Conservation (phyloP, 2,113 vertebrate species). For the Lepisosteus osseus region DNA sequence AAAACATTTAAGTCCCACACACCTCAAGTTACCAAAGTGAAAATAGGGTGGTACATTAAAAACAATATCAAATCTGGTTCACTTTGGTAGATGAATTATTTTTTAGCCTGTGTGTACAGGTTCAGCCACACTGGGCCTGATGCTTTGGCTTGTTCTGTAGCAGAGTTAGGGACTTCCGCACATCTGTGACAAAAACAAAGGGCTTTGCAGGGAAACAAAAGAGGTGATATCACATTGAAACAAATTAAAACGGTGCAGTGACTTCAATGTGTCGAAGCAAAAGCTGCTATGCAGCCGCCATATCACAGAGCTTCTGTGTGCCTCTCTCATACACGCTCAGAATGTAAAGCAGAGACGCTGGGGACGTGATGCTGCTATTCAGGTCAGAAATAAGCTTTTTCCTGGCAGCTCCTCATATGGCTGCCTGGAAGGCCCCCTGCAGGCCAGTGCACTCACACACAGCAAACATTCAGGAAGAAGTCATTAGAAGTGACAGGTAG, state of each 20-base stretch:
- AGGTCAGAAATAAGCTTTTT: conserved; percentile 53
- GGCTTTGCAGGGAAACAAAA: conserved; percentile 56
- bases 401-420: conserved; percentile 49
- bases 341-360: conserved; percentile 66
- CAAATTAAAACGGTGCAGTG: conserved; percentile 56
- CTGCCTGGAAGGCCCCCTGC: conserved; percentile 59
- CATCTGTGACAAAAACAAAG: conserved; percentile 47
- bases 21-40: too few relatives aligned
- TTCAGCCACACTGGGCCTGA: not conserved
- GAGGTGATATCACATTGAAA: conserved; percentile 53
- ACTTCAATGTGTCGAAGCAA: conserved; percentile 53
- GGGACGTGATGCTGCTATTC: conserved; percentile 49
- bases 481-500: conserved; percentile 64
- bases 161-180: conserved; percentile 15
- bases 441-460: conserved; percentile 51
- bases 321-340: conserved; percentile 58
- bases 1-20: too few relatives aligned
- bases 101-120: not conserved
- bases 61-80: too few relatives aligned
- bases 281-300: conserved; percentile 52
- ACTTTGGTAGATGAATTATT: not conserved
- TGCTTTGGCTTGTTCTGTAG: not conserved
- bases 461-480: conserved; percentile 42
- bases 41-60: too few relatives aligned
- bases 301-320: conserved; percentile 59